Evolutionary conservation across 2,888 invertebrate genomes (phyloP), one percentile per base, ranked within the genome.

Genomic region (Sepioteuthis lessoniana): DNA sequence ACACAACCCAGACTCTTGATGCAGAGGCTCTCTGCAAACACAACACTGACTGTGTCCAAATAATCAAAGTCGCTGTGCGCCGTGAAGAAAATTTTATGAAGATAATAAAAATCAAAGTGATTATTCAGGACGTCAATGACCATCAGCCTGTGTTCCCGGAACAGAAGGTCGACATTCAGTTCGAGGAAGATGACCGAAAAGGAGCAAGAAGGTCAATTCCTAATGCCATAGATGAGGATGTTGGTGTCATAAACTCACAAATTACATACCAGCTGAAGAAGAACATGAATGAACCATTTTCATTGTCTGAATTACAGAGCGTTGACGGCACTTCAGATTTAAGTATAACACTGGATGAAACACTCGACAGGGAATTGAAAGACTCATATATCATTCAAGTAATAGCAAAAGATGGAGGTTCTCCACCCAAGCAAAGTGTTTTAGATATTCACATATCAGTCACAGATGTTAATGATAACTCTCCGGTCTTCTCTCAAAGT

Each of bases 1-100:
- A 76, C 76, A 76, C 76, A n/a, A 76, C 76, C n/a, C 76, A 76
- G n/a, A 76, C 76, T 76, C 76, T 76, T n/a, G 76, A 76, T 76
- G 76, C 76, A 76, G 76, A 76, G n/a, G n/a, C 76, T n/a, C 76
- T 76, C 76, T 76, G 76, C 76, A 76, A 76, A 76, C 76, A 76
- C n/a, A 76, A n/a, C 76, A 76, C 76, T n/a, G 76, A 76, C 76
- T 76, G 76, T 35, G n/a, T 76, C n/a, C 76, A 76, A n/a, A 76
- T 76, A n/a, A 76, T 76, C n/a, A 76, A 76, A 76, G 76, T 76
- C 19, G 76, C 76, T 76, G 76, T 76, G 76, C 76, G 76, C n/a
- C 76, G 76, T 16, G 76, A 76, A n/a, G 76, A 76, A 76, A 76
- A 76, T 76, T 76, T 76, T 76, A 76, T 76, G 76, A 76, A 76